Conservation (phyloP, 2,113 vertebrate species). For the Chunga burmeisteri region DNA sequence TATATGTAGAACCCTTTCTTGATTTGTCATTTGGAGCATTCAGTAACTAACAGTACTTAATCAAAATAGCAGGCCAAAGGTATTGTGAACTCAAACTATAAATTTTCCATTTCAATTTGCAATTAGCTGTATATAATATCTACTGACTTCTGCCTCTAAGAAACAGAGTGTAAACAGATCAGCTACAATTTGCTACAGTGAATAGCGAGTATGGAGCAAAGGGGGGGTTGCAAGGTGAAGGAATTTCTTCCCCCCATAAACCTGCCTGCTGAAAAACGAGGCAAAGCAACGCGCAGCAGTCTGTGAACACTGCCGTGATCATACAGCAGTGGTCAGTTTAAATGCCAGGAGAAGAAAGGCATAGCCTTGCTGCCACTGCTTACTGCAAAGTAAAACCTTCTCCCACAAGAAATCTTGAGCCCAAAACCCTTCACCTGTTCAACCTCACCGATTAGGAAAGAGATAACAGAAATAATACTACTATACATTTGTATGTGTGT, state of each 20-base stretch:
- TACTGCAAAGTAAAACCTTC: not conserved
- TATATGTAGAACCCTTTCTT: fast-evolving
- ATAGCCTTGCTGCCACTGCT: not conserved
- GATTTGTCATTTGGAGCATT: not conserved
- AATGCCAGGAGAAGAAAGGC: not conserved
- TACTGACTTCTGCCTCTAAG: not conserved
- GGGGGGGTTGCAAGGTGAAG: not conserved
- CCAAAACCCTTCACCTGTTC: not conserved
- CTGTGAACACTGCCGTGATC: fast-evolving
- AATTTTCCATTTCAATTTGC: not conserved
- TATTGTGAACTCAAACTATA: not conserved
- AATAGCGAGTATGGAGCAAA: not conserved
- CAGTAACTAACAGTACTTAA: not conserved
- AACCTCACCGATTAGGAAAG: not conserved
- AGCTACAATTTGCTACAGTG: not conserved
- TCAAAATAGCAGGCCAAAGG: not conserved
- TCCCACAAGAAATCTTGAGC: not conserved
- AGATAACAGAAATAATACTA: not conserved
- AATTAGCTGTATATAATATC: not conserved
- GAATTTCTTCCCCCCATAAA: not conserved
- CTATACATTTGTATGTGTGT: not conserved
- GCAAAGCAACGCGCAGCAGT: not conserved
- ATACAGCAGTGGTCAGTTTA: not conserved
- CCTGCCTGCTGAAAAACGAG: not conserved
- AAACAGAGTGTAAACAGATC: not conserved